Percentiles rank a stretch among this genome's conserved stretches.
Conservation (phyloP, 2,888 invertebrate species). For the Cataglyphis rosenhaueri region DNA sequence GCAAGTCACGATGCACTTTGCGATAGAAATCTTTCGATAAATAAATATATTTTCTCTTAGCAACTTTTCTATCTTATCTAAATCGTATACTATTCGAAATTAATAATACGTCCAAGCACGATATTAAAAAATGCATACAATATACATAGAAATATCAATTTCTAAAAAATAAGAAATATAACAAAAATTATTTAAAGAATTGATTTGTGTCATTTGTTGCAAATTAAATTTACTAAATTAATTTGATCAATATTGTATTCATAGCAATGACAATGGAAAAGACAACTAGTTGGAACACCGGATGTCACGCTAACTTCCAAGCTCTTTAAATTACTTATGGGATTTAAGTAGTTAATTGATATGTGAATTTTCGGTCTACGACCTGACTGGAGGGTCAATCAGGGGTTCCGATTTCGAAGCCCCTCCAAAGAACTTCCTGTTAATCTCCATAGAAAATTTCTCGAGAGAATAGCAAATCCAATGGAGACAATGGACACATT, state of each 20-base stretch:
- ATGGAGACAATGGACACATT: conserved; percentile 4
- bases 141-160: background rate
- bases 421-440: conserved; percentile 15
- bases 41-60: background rate
- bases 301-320: conserved; percentile 21
- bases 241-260: background rate
- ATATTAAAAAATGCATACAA: background rate
- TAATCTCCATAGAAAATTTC: conserved; percentile 12
- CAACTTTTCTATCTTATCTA: background rate
- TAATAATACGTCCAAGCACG: background rate
- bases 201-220: background rate
- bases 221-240: conserved; percentile 14
- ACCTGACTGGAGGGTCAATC: conserved; percentile 20
- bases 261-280: background rate
- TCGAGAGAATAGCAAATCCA: background rate
- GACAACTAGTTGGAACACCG: conserved; percentile 16
- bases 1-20: background rate
- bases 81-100: background rate
- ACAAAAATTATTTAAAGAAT: background rate
- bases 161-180: background rate
- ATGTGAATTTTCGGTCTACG: conserved; percentile 16
- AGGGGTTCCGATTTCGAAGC: conserved; percentile 4
- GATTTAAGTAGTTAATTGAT: conserved; percentile 37
- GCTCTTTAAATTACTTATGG: conserved; percentile 35
- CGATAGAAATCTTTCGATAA: conserved; percentile 27